Conservation (phyloP, 1,140 invertebrate species). For the Diorhabda sublineata region DNA sequence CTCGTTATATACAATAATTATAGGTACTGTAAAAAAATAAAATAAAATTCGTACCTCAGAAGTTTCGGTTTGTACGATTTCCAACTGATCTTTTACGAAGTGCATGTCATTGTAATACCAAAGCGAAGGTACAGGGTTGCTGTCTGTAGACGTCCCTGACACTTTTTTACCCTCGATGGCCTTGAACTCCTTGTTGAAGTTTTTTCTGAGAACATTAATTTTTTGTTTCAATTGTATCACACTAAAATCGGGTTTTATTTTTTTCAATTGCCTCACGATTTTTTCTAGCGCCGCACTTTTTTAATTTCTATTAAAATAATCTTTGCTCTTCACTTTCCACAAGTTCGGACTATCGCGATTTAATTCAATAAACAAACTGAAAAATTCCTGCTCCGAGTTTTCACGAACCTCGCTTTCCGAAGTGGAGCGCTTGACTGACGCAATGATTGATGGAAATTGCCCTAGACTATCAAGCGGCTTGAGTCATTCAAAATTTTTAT, state of each 20-base stretch:
- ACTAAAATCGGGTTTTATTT: not conserved
- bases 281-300: slow-evolving; percentile 1
- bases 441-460: not conserved
- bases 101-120: slow-evolving; percentile 11
- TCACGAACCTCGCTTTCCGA: not conserved
- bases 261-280: not conserved
- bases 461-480: not conserved
- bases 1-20: too few relatives aligned
- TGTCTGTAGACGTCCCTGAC: slow-evolving; percentile 5
- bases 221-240: slow-evolving; percentile 1
- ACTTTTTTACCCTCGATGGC: slow-evolving; percentile 8
- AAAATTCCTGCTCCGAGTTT: not conserved
- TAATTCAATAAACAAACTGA: not conserved
- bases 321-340: not conserved
- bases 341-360: not conserved
- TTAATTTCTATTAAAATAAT: slow-evolving; percentile 4
- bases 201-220: slow-evolving; percentile 11
- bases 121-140: slow-evolving; percentile 8
- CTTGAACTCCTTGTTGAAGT: slow-evolving; percentile 12
- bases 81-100: too few relatives aligned
- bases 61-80: too few relatives aligned
- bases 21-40: too few relatives aligned
- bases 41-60: too few relatives aligned
- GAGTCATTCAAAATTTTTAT: not conserved
- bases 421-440: not conserved